These are phyloP conservation scores for Murina feae DNA, from an alignment of 2,113 vertebrate genomes.

Conservation along the genomic window DNA sequence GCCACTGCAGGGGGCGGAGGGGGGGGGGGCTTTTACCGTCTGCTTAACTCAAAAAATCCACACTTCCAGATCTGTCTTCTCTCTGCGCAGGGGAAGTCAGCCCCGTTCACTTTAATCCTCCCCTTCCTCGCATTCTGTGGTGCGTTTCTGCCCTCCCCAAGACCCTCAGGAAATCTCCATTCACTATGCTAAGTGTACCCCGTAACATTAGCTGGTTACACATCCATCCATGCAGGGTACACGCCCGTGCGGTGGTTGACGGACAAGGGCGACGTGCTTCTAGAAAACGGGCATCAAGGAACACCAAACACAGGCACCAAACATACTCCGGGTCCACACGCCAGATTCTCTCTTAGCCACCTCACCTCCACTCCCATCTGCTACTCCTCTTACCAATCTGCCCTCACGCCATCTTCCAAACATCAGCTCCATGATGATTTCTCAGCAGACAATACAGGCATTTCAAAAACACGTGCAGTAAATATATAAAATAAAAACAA, in stretches of 20 bases:
- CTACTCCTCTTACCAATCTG: neutral
- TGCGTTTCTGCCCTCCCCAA: neutral
- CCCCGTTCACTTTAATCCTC: neutral
- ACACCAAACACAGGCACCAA: neutral
- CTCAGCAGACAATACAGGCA: neutral
- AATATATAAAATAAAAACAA: neutral
- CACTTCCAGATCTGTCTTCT: neutral
- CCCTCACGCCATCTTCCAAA: neutral
- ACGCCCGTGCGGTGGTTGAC: neutral
- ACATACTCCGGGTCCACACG: fast-evolving
- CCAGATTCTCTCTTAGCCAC: neutral
- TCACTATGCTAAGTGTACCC: neutral
- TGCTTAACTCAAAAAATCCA: neutral
- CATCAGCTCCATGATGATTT: neutral
- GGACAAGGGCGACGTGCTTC: neutral
- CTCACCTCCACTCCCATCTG: neutral
- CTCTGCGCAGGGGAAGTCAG: neutral
- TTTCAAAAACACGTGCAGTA: neutral
- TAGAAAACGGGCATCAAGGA: neutral
- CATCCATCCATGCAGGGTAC: neutral
- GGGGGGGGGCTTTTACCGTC: fast-evolving
- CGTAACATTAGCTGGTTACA: fast-evolving
- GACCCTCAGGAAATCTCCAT: neutral
- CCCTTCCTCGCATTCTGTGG: neutral
- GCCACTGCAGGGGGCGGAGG: no score